A percentile compares a stretch with the other conserved stretches of the same genome.
Evolutionary conservation across 92 coral and sea anemone species (phyloP).

Genomic region (Actinostola sp.): DNA sequence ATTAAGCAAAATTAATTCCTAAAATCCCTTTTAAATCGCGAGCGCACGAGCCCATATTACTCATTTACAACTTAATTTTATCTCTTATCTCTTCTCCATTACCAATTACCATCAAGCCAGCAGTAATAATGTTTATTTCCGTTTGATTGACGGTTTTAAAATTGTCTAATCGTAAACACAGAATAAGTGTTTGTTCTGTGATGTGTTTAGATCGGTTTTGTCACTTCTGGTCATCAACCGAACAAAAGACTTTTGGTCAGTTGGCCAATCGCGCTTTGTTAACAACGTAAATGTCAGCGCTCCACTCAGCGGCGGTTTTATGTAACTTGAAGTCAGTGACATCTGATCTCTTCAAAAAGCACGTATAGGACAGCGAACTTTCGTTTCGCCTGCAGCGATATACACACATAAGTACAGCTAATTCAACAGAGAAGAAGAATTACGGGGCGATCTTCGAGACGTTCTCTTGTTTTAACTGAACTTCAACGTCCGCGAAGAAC

Average conservation of each 20-base stretch:
- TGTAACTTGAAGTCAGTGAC: conserved; percentile 27
- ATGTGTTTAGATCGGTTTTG: conserved; percentile 19
- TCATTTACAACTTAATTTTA: background rate
- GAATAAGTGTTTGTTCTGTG: background rate
- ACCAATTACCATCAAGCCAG: background rate
- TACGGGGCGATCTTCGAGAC: background rate
- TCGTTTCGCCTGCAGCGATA: conserved; percentile 12
- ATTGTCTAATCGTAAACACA: background rate
- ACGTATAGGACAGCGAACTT: background rate
- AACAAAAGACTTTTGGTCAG: conserved; percentile 49
- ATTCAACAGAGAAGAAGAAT: background rate
- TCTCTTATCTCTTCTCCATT: background rate
- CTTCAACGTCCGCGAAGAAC: no score
- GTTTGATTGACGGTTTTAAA: background rate
- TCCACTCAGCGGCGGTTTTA: conserved; percentile 22
- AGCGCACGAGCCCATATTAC: no score
- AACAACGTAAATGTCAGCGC: conserved; percentile 18
- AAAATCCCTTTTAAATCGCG: no score
- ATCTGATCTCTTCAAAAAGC: conserved; percentile 19
- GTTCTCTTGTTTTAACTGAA: no score
- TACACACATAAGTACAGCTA: conserved; percentile 6
- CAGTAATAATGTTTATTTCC: conserved; percentile 9
- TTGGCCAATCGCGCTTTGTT: conserved; percentile 37
- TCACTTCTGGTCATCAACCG: conserved; percentile 14
- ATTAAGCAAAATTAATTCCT: no score